Conservation (phyloP, 2,797 vertebrate genomes). For the Pangasius krempfi region DNA sequence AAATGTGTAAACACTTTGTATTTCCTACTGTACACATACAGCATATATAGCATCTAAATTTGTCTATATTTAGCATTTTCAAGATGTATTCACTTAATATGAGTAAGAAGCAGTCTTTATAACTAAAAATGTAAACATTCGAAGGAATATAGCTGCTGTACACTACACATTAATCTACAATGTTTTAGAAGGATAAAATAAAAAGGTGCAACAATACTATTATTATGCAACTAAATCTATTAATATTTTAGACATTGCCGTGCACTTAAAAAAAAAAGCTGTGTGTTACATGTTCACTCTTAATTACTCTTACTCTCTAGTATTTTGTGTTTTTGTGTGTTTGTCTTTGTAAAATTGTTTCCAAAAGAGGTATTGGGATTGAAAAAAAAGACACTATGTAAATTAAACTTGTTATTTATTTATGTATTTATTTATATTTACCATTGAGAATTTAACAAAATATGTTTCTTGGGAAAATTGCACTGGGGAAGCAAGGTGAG, state of each 20-base stretch:
- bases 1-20: neutral
- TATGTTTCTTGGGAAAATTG: slow-evolving; percentile 68
- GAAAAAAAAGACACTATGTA: neutral
- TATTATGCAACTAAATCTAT: neutral
- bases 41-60: no score
- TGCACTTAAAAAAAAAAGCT: neutral
- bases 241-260: neutral
- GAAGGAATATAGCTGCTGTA: neutral
- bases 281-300: neutral
- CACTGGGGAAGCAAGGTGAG: neutral
- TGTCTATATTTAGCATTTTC: neutral
- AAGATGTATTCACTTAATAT: neutral
- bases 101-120: neutral
- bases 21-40: neutral
- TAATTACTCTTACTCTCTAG: neutral
- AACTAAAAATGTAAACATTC: neutral
- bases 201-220: neutral
- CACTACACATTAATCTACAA: neutral
- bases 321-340: neutral
- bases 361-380: neutral
- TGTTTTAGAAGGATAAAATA: neutral
- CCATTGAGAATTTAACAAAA: slow-evolving; percentile 72
- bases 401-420: neutral
- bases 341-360: slow-evolving; percentile 3
- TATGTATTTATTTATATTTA: neutral